These are phyloP conservation scores for Nephrotoma flavescens DNA, from an alignment of 2,888 invertebrate species.

Conservation along the genomic window DNA sequence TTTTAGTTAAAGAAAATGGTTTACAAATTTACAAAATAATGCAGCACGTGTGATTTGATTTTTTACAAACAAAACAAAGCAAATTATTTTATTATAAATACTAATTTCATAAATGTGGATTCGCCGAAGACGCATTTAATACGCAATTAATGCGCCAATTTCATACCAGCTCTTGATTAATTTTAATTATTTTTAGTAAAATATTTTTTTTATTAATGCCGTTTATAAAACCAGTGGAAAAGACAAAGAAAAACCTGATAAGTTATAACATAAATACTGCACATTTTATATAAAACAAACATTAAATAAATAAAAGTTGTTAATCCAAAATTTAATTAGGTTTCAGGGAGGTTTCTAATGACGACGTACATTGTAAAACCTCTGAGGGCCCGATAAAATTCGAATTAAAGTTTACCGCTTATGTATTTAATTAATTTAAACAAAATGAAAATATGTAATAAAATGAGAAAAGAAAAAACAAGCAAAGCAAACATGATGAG, in stretches of 20 bases:
- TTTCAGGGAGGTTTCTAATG: no score
- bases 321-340: neutral
- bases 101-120: neutral
- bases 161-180: neutral
- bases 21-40: neutral
- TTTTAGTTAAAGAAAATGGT: neutral
- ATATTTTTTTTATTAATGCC: neutral
- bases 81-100: neutral
- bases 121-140: neutral
- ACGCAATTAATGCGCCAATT: neutral
- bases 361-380: neutral
- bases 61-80: neutral
- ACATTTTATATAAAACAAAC: neutral
- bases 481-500: neutral
- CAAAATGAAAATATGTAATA: neutral
- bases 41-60: slow-evolving; percentile 2
- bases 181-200: neutral
- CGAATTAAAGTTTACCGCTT: neutral
- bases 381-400: neutral
- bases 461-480: neutral
- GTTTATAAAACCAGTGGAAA: neutral
- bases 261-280: neutral
- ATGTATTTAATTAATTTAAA: neutral
- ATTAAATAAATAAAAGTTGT: neutral
- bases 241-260: neutral